Evolutionary conservation across 2,113 vertebrate species (phyloP).

Genomic region (Tautogolabrus adspersus): DNA sequence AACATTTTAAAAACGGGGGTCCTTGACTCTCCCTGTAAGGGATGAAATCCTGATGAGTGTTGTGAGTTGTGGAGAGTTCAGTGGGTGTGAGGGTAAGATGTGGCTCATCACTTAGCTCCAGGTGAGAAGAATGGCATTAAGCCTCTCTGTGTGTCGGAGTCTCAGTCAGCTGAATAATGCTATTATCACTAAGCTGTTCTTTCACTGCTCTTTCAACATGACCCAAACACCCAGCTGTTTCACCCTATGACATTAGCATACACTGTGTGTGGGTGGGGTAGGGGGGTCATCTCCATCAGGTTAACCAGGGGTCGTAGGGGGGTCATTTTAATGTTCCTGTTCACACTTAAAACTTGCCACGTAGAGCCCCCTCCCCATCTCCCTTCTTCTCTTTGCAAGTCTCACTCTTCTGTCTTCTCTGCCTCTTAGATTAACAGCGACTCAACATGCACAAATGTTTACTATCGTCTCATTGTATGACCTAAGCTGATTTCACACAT

Average conservation of each 20-base stretch:
- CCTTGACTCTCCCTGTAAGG: neutral
- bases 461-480: no score
- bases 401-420: constrained; percentile 3
- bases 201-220: constrained; percentile 67
- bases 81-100: neutral
- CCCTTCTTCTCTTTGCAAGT: neutral
- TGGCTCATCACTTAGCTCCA: constrained; percentile 52
- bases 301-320: constrained; percentile 77
- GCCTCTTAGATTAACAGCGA: no score
- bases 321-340: constrained; percentile 61
- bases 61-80: constrained; percentile 7
- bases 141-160: constrained; percentile 45
- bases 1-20: neutral
- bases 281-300: constrained; percentile 75
- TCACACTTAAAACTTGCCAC: constrained; percentile 51
- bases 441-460: no score
- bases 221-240: constrained; percentile 75
- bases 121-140: constrained; percentile 67
- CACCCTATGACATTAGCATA: constrained; percentile 80
- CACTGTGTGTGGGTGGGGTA: constrained; percentile 65
- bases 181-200: constrained; percentile 73
- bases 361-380: constrained; percentile 36
- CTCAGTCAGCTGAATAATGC: constrained; percentile 74
- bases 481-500: no score
- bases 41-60: neutral